These are phyloP conservation scores for Xiphorhynchus elegans DNA, from an alignment of 2,113 vertebrate genomes.

Conservation along the genomic window DNA sequence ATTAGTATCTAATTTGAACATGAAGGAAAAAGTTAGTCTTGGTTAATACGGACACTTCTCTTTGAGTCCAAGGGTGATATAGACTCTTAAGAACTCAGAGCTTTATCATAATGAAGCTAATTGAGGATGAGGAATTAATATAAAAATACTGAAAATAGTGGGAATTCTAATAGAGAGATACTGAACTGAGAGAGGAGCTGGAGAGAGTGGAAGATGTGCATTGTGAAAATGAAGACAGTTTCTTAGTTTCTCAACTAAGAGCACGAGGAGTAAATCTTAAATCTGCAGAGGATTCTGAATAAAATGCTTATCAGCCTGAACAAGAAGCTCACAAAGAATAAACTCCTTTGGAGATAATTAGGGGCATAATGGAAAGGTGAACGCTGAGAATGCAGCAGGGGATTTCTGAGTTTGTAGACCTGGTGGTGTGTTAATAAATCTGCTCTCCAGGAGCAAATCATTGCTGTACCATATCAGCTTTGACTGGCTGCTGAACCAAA, in stretches of 20 bases:
- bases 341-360: constrained; percentile 2
- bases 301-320: neutral
- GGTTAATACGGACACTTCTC: neutral
- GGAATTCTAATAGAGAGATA: neutral
- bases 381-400: neutral
- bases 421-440: neutral
- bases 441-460: neutral
- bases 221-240: neutral
- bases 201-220: neutral
- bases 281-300: neutral
- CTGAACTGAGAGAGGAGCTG: neutral
- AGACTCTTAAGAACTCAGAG: neutral
- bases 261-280: neutral
- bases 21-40: neutral
- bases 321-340: neutral
- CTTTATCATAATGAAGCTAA: neutral
- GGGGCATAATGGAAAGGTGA: neutral
- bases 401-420: neutral
- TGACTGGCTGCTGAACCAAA: neutral
- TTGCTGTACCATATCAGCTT: neutral
- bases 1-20: neutral
- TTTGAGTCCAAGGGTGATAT: neutral
- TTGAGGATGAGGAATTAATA: neutral
- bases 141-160: neutral
- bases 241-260: neutral